These are phyloP conservation scores for Alethe diademata DNA, from an alignment of 2,113 vertebrate genomes.

Conservation along the genomic window DNA sequence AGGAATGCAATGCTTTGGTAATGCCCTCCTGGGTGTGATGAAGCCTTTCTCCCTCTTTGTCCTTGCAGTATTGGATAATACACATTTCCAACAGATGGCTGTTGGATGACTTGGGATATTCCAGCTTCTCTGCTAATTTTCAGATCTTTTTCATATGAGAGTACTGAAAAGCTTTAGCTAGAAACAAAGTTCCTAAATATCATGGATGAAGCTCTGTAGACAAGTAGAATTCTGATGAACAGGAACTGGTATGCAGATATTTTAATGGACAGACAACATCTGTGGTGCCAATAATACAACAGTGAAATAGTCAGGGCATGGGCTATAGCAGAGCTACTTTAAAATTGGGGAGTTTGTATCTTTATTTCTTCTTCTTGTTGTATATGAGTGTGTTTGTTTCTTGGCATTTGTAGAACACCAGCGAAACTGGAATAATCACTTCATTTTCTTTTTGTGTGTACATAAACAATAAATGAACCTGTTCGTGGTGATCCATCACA, in stretches of 20 bases:
- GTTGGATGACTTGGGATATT: not conserved
- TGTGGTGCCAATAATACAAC: not conserved
- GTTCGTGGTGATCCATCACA: not conserved
- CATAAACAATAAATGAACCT: not conserved
- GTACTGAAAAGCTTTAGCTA: not conserved
- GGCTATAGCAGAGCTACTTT: not conserved
- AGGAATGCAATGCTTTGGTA: not conserved
- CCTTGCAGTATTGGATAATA: not conserved
- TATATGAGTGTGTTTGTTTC: not conserved
- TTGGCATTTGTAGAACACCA: not conserved
- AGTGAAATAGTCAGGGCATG: not conserved
- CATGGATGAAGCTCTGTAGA: not conserved
- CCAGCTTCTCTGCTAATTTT: not conserved
- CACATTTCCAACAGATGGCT: not conserved
- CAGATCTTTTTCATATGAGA: not conserved
- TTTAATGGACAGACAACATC: not conserved
- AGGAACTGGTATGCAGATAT: not conserved
- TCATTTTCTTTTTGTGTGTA: not conserved
- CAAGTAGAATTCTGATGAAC: not conserved
- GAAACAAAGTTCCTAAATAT: not conserved
- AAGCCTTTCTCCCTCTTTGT: not conserved
- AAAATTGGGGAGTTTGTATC: fast-evolving
- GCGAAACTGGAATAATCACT: not conserved
- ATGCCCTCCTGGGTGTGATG: not conserved
- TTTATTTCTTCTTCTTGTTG: not conserved